These are phyloP conservation scores for Caenorhabditis doughertyi DNA, from an alignment of 2,888 invertebrate genomes.

Conservation along the genomic window DNA sequence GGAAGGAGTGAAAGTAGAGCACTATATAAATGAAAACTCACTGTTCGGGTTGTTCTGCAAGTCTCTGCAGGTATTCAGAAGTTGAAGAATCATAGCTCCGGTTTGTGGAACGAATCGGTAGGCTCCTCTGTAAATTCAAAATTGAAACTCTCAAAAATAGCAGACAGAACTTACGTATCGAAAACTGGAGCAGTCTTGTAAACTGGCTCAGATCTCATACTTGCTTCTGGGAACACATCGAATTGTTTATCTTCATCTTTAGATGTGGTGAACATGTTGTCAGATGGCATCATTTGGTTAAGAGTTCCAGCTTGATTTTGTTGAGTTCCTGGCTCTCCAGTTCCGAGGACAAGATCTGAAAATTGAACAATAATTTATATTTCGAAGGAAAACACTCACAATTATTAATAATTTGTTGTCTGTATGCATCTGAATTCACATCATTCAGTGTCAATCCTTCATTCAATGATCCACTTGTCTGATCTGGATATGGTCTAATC, in stretches of 20 bases:
- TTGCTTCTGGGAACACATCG: constrained; percentile 81
- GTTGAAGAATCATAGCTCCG: constrained; percentile 77
- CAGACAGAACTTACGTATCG: constrained; percentile 71
- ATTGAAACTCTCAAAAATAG: neutral
- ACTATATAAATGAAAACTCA: constrained; percentile 31
- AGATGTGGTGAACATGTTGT: constrained; percentile 82
- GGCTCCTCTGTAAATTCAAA: constrained; percentile 67
- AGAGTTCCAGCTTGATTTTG: constrained; percentile 75
- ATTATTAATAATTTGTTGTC: constrained; percentile 81
- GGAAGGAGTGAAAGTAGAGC: too few relatives aligned
- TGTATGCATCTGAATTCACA: constrained; percentile 81
- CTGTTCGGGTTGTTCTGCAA: constrained; percentile 76
- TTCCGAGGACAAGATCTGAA: constrained; percentile 78
- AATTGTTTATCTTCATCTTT: constrained; percentile 81
- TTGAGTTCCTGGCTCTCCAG: constrained; percentile 77
- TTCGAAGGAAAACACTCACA: constrained; percentile 68
- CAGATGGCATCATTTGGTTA: constrained; percentile 78
- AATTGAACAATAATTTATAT: neutral
- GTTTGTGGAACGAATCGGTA: constrained; percentile 79
- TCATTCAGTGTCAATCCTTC: constrained; percentile 79
- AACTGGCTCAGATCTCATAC: constrained; percentile 75
- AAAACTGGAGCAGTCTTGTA: constrained; percentile 78
- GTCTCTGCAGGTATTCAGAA: constrained; percentile 79
- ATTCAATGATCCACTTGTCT: constrained; percentile 77
- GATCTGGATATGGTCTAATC: constrained; percentile 82